Base-by-base conservation (phyloP, 2,113 vertebrate species). In the Corvus cornix region DNA sequence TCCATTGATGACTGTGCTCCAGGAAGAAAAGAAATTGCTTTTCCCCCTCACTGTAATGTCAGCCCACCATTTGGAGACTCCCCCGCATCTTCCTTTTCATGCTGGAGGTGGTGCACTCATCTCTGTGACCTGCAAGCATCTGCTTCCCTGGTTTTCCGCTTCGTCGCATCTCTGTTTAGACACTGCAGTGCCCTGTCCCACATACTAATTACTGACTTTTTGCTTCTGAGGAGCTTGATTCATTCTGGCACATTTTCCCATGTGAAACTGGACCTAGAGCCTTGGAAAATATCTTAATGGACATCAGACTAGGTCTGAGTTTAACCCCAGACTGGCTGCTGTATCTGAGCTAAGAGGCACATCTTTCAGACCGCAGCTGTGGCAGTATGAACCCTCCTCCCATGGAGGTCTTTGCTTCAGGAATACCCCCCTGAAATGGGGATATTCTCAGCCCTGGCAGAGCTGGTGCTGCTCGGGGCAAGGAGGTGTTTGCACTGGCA, bases 191-290 rank as follows among this genome's bases (percentile, higher is more conserved):
- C 97, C 93, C 95, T 76, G 95, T 98, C 98, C 98, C 97, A 97
- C 98, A 98, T 98, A 97, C 98, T 98, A 98, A 98, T 98, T 97
- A 98, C 96, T 96, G 96, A 98, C 97, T 98, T 98, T 73, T 98
- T 98, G 97, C 98, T 98, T 97, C 97, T 96, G 90, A 92, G 58
- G 81, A 90, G 90, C 97, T 96, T 98, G 97, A 98, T 98, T 98
- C 97, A 98, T 95, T 97, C 97, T 98, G 97, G 97, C 97, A 96
- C 96, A 96, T 98, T 98, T 98, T 98, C 98, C 98, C 97, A 98
- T 89, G 97, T 98, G 98, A 98, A 98, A 98, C 96, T 98, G 96
- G 97, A 97, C 97, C 78, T 85, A 96, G 95, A 97, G 94, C 83
- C 82, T 97, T 98, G 97, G 97, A 97, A 97, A 97, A 97, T 97